phyloP scores from a whole-genome alignment of 2,888 invertebrate genomes.

The Megaustenia siamemsis region DNA sequence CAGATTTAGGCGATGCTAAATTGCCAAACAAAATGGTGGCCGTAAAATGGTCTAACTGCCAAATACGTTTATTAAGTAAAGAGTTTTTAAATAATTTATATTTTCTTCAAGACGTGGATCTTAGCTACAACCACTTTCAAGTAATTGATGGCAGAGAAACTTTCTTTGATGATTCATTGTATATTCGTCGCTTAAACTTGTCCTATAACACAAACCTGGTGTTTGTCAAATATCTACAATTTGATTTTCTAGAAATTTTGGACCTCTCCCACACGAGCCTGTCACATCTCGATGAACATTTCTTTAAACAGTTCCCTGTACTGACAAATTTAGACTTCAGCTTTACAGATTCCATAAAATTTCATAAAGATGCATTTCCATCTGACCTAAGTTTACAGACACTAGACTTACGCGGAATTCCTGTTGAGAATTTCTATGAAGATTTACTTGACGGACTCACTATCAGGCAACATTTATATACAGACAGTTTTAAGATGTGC shows the following conservation, averaged over 20 bases:
- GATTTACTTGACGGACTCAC: slow-evolving; percentile 10
- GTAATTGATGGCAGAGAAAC: background rate
- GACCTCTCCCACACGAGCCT: slow-evolving; percentile 35
- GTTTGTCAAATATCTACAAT: too few species aligned
- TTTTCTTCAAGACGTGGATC: background rate
- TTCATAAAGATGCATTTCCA: background rate
- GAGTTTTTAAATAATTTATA: background rate
- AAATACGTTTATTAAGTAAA: background rate
- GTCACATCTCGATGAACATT: too few species aligned
- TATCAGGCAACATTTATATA: background rate
- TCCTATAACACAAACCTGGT: background rate
- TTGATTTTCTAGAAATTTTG: background rate
- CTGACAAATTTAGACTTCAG: too few species aligned
- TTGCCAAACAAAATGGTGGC: too few species aligned
- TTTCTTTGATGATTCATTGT: too few species aligned
- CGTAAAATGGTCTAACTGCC: background rate
- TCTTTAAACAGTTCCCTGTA: too few species aligned
- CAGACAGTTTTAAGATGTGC: slow-evolving; percentile 31
- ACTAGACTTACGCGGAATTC: slow-evolving; percentile 23
- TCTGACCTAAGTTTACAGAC: background rate
- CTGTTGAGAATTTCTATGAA: background rate
- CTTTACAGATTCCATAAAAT: background rate
- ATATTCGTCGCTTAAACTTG: background rate
- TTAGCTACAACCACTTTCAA: slow-evolving; percentile 3
- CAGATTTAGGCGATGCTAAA: too few species aligned